Evolutionary conservation across 2,797 vertebrate species (phyloP), one percentile per base, ranked within the genome.

Genomic region (Eutrigla gurnardus): DNA sequence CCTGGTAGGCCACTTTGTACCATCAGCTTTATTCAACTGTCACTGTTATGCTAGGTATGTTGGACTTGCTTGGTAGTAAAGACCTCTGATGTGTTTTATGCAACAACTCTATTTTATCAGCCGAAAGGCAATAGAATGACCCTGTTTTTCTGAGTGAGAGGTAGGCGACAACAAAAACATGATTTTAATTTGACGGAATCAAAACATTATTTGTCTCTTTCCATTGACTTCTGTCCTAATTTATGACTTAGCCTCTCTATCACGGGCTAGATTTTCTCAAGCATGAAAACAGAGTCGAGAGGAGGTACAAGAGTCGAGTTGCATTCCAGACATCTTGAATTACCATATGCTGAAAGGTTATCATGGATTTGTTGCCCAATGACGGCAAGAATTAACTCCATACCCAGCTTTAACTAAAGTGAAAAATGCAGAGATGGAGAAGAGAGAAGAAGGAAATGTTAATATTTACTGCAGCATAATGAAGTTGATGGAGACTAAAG

Each of bases 401-500:
- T 0, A 42, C n/a, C n/a, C 37, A 7, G 12, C 57, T 60, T 59
- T 13, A 59, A 62, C 13, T 57, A 12, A 62, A 65, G 68, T 42
- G 7, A 47, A 43, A 17, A 65, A 18, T 35, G 42, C 13, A 63
- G 35, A 39, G 40, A 47, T 45, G n/a, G 32, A 37, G 4, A 17
- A 25, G n/a, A 43, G 39, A 17, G n/a, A 15, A 43, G 39, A 52
- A 6, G 6, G 0, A 71, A 55, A 59, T 58, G 5, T 4, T 43
- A 25, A 39, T 70, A 68, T 76, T 76, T 63, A 60, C 36, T 60
- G 39, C 43, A 45, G 50, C 52, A 25, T n/a, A 80, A 65, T 49
- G 73, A 53, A 69, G 25, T 12, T 18, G 46, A 57, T 60, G 42
- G 36, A 70, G 54, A 73, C 35, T 5, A 15, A 37, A 65, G 35